A percentile compares a stretch with the other conserved stretches of the same genome.
phyloP scores from a whole-genome alignment of 2,113 vertebrate genomes.

The Protobothrops mucrosquamatus region DNA sequence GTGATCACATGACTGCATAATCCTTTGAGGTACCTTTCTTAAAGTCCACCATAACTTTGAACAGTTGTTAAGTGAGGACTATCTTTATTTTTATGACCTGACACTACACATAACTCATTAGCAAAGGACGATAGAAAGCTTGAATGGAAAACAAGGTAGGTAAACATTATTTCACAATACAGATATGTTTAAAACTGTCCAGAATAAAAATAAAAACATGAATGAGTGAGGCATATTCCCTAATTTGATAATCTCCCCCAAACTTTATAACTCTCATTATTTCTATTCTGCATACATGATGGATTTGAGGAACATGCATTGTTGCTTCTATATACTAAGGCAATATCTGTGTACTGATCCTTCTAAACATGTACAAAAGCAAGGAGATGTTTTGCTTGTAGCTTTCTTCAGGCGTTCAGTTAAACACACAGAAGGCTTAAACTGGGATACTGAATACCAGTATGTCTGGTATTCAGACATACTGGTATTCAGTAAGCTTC shows the following conservation, averaged over 20 bases:
- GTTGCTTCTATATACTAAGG: background rate
- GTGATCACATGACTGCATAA: too few species aligned
- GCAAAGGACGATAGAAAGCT: background rate
- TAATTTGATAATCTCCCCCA: background rate
- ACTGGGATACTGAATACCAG: background rate
- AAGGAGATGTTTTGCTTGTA: background rate
- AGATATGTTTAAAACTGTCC: background rate
- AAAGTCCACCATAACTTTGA: too few species aligned
- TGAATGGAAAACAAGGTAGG: background rate
- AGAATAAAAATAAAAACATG: background rate
- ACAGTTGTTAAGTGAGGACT: too few species aligned
- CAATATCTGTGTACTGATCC: background rate
- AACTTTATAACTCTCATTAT: background rate
- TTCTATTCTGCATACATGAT: background rate
- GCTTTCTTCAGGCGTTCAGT: background rate
- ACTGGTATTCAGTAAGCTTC: too few species aligned
- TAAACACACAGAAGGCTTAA: background rate
- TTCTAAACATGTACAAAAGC: background rate
- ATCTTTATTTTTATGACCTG: background rate
- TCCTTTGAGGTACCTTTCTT: too few species aligned
- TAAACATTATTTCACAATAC: constrained; percentile 5
- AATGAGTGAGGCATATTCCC: background rate
- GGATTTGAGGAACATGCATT: background rate
- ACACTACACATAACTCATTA: constrained; percentile 1
- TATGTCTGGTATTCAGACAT: too few species aligned